Base-by-base conservation (phyloP, 2,113 vertebrate species). In the Stigmatopora nigra region DNA sequence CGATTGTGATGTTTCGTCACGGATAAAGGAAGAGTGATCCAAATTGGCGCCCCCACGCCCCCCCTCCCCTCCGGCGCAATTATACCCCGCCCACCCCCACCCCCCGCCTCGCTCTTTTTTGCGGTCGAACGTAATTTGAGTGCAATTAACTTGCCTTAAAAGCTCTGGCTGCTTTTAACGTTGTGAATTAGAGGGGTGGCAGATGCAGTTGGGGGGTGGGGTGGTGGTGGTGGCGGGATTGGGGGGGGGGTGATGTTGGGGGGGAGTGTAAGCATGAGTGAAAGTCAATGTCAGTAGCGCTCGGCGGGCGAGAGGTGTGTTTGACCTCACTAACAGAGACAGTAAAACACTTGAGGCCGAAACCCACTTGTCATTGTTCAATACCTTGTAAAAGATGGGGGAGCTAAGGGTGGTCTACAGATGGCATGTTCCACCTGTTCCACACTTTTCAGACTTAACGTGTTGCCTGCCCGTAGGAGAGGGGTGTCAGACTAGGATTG, bases 121-220 rank as follows among this genome's bases (percentile, higher is more conserved):
- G 80, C 84, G 88, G 88, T 89, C 88, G 86, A 90, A 90, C 88
- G 88, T 90, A 91, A 91, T 91, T 92, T 91, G 89, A 91, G 89
- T 89, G 91, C 89, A 91, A 90, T 91, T 91, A 90, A 92, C 88
- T 88, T 88, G 87, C 88, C 89, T 91, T 90, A 91, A 90, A 91
- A 91, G 90, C 90, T 79, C 81, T 75, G 78, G 80, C 86, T 78
- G 83, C 85, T 88, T 91, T 89, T 88, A 92, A 89, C 76, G 79
- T 81, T 70, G 80, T 75, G 88, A 90, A 90, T 90, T 90, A 89
- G 85, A 85, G 81, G 82, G 79, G 84, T 77, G 82, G 82, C 82
- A 87, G 82, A 80, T 58, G 38, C 67, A 55, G 70, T 66, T 78
- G 65, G 65, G 61, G 64, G 72, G 72, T 67, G 70, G 67, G 61